phyloP scores from a whole-genome alignment of 2,113 vertebrate genomes.

The Gracilinanus agilis region DNA sequence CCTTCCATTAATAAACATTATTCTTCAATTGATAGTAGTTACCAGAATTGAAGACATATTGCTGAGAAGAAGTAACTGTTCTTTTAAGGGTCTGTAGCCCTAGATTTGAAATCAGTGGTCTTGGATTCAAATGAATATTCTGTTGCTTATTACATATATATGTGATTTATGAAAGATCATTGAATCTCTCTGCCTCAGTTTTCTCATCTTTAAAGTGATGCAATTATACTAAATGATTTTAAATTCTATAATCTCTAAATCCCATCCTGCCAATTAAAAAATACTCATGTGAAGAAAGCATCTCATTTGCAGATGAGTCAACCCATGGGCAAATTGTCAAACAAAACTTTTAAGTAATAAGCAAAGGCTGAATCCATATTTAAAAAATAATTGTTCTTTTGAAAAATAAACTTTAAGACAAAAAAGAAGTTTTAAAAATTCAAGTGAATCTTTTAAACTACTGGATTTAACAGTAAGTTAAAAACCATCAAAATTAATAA shows the following conservation, averaged over 20 bases:
- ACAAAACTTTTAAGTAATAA: neutral
- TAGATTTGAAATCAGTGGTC: neutral
- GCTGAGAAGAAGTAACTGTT: neutral
- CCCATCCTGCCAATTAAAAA: neutral
- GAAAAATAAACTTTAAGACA: neutral
- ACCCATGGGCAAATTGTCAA: neutral
- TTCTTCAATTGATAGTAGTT: neutral
- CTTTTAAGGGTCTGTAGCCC: neutral
- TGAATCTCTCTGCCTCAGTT: neutral
- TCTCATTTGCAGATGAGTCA: neutral
- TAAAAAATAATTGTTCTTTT: neutral
- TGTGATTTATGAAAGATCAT: neutral
- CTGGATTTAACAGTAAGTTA: neutral
- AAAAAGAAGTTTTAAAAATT: neutral
- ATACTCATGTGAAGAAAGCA: neutral
- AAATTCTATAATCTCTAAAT: neutral
- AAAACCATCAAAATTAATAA: neutral
- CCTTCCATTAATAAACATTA: neutral
- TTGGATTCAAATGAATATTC: neutral
- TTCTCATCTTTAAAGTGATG: neutral
- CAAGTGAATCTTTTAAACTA: neutral
- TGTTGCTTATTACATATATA: neutral
- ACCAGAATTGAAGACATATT: neutral
- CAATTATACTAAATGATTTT: neutral
- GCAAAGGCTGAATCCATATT: neutral